Base-by-base conservation (phyloP, 1,140 invertebrate genomes). In the Drusus annulatus region DNA sequence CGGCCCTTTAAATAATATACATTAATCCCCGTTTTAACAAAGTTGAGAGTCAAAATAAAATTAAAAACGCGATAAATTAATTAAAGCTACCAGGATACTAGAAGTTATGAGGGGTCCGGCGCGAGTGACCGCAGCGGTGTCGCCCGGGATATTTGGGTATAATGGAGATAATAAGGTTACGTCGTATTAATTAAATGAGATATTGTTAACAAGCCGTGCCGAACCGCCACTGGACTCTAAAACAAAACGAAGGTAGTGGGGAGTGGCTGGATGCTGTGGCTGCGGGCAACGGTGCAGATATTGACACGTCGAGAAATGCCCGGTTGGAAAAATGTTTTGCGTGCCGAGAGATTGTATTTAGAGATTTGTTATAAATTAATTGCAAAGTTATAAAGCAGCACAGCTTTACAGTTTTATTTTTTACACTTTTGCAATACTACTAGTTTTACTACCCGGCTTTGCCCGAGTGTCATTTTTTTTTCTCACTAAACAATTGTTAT, bases 151-250 rank as follows among this genome's bases (percentile, higher is more conserved):
- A 68, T 68, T 68, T 45, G 69, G 51, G 45, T 54, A 21, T 75
- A 75, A 78, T 78, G 76, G 23, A 79, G 65, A 71, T 79, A 79
- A 79, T 79, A 62, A 71, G 68, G 65, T 79, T 79, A 69, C 78
- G 50, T 31, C 10, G 81, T 80, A 82, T 83, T 83, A 83, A 83
- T 83, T 83, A 83, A 83, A 80, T 80, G 75, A 58, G 81, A 83
- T 83, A 78, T 83, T 74, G 79, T 83, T 83, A 80, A 83, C 81
- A 80, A 68, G 78, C 76, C 68, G 78, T 71, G 76, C 21, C 36
- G 73, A 60, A 54, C 81, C 71, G 79, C 81, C 81, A 83, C 79
- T 83, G 81, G 56, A 78, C 68, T 69, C 28, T 76, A 56, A 58
- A 76, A 73, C 78, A 82, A 78, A 82, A 82, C 81, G 76, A 77